Evolutionary conservation across 1,140 invertebrate species (phyloP), one percentile per base, ranked within the genome.

Genomic region (Zaprionus kolodkinae): DNA sequence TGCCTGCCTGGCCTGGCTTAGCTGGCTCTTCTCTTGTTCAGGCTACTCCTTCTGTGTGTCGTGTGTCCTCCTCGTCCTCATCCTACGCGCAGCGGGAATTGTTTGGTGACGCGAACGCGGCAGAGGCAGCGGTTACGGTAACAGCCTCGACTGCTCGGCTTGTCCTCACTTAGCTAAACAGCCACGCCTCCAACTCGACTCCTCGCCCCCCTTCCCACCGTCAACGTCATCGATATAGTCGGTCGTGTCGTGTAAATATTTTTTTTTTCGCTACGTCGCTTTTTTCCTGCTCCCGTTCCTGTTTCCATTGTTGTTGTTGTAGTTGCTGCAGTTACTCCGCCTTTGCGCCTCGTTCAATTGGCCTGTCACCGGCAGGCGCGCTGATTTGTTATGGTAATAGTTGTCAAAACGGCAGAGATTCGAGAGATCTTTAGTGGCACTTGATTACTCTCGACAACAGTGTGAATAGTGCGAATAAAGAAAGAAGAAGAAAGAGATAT

Each of bases 381-480:
- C 81, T 87, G 85, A 87, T 87, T 87, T 87, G 84, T 87, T 87
- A 87, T 87, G 84, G 84, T 87, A 87, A 87, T 87, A 87, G 84
- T 87, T 87, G 84, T 87, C 84, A 87, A 80, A 87, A 80, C 74
- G 85, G 77, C 65, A 75, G 57, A 84, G 84, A 78, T 83, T 81
- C 85, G 71, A 87, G 84, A 87, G 85, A 88, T 87, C 83, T 82
- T 88, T 78, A 76, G 61, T 79, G 83, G 68, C 78, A 89, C 84
- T 87, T 87, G 84, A 87, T 87, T 87, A 89, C 78, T 80, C 85
- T 84, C 72, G 84, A 77, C 73, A 60, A 30, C 27, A 30, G 27
- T 30, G 50, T 55, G 50, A n/a, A 54, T 65, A 55, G 61, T 63
- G 61, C 45, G 50, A 55, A 55, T 38, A 36, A 61, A n/a, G n/a